Evolutionary conservation across 2,888 invertebrate species (phyloP).

Genomic region (Drosophila pegasa): DNA sequence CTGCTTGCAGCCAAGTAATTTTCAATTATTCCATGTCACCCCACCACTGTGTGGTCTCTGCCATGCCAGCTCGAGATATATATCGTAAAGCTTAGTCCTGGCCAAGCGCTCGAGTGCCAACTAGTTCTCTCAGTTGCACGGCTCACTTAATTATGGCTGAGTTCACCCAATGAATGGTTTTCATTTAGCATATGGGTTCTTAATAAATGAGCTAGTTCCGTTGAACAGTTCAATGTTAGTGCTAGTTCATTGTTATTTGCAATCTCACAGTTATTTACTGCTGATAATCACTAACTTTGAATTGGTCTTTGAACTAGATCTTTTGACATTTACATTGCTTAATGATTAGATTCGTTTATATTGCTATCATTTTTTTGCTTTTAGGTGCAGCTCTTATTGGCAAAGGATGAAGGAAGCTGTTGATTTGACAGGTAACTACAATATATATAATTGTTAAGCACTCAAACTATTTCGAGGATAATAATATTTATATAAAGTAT

Average conservation of each 20-base stretch:
- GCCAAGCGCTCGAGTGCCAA: slow-evolving; percentile 7
- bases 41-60: slow-evolving; percentile 33
- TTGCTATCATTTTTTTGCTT: no score
- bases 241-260: background rate
- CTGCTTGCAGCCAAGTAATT: slow-evolving; percentile 53
- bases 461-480: no score
- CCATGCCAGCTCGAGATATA: slow-evolving; percentile 15
- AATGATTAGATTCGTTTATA: no score
- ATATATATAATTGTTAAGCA: no score
- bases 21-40: slow-evolving; percentile 75
- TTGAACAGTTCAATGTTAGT: background rate
- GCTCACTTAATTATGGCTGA: slow-evolving; percentile 5
- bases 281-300: no score
- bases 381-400: no score
- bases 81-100: slow-evolving; percentile 11
- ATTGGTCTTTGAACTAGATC: background rate
- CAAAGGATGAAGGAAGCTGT: no score
- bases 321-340: background rate
- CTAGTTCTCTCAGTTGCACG: background rate
- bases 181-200: background rate
- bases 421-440: no score
- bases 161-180: slow-evolving; percentile 1
- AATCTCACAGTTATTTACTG: background rate
- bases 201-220: background rate
- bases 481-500: no score